Evolutionary conservation across 2,113 vertebrate species (phyloP).

Genomic region (Gallinago paraguaiae): DNA sequence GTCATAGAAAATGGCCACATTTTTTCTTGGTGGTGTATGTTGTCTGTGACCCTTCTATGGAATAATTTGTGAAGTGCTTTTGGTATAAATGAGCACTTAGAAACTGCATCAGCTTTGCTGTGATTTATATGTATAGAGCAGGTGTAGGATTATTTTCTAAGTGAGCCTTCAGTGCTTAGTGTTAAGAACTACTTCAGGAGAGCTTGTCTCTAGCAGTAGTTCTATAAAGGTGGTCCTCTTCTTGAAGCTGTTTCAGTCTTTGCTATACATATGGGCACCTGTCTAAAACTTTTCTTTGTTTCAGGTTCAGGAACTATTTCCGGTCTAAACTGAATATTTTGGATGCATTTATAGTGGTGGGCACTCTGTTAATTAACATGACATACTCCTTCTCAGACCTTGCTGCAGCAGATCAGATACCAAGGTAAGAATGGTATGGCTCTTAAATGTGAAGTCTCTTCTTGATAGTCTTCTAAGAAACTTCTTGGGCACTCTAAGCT

Average conservation of each 20-base stretch:
- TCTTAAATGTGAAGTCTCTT: not conserved
- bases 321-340: conserved; percentile 83
- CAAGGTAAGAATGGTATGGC: conserved; percentile 79
- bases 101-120: not conserved
- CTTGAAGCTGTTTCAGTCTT: not conserved
- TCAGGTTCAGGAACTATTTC: conserved; percentile 88
- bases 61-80: not conserved
- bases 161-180: not conserved
- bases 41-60: not conserved
- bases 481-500: not conserved
- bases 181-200: not conserved
- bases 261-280: not conserved
- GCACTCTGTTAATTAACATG: conserved; percentile 83
- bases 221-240: not conserved
- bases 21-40: not conserved
- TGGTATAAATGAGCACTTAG: not conserved
- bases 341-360: conserved; percentile 81
- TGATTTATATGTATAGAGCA: not conserved
- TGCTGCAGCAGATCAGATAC: conserved; percentile 72
- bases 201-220: not conserved
- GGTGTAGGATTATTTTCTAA: not conserved
- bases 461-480: not conserved
- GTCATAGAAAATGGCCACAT: fast-evolving
- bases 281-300: not conserved
- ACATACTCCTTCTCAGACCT: conserved; percentile 78